phyloP scores from a whole-genome alignment of 2,113 vertebrate genomes.

The Irena cyanogastra region DNA sequence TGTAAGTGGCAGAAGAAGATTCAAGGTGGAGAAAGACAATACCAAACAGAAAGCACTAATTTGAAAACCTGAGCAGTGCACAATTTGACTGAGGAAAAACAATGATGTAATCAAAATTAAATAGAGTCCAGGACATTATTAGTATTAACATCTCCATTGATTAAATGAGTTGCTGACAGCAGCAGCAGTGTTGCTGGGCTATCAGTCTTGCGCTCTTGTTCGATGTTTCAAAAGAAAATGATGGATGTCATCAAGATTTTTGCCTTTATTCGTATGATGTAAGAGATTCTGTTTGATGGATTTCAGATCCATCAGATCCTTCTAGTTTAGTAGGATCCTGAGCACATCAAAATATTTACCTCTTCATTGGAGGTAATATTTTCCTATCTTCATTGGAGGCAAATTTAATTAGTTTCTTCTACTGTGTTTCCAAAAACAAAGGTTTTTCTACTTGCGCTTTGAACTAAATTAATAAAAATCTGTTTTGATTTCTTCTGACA shows the following conservation, averaged over 20 bases:
- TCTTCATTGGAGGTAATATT: too few species aligned
- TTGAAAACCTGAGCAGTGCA: not conserved
- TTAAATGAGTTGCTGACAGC: slow-evolving; percentile 35
- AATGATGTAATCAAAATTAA: slow-evolving; percentile 42
- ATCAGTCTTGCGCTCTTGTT: not conserved
- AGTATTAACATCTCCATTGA: slow-evolving; percentile 27
- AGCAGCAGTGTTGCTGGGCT: not conserved
- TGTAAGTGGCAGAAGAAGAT: not conserved
- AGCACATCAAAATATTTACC: not conserved
- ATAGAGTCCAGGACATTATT: not conserved
- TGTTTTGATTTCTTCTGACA: not conserved
- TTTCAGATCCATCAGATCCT: not conserved
- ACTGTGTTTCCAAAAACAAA: not conserved
- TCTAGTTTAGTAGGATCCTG: not conserved
- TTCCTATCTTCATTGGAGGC: not conserved
- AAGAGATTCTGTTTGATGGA: not conserved
- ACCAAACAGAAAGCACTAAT: not conserved
- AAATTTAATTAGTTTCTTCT: not conserved
- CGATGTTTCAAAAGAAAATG: slow-evolving; percentile 39
- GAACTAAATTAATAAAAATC: not conserved
- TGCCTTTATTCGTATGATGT: not conserved
- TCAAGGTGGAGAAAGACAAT: not conserved
- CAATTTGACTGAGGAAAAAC: not conserved
- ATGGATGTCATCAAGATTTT: not conserved
- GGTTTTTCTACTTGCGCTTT: not conserved